Base-by-base conservation (phyloP, 1,140 invertebrate genomes). In the Drosophila mayri region DNA sequence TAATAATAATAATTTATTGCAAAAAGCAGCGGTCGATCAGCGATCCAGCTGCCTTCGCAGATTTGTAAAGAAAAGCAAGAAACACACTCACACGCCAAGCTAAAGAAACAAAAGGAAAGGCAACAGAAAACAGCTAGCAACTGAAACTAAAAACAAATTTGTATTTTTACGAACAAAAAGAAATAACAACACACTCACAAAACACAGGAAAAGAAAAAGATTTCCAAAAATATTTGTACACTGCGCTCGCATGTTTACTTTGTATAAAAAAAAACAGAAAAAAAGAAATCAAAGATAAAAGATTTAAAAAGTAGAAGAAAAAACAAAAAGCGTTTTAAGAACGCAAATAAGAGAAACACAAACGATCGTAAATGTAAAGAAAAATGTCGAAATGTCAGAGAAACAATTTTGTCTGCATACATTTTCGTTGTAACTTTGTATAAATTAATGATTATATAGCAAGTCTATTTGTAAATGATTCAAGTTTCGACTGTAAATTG, bases 1-100 rank as follows among this genome's bases (percentile, higher is more conserved):
- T 81, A 81, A 85, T 76, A 88, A 76, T 87, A 88, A 86, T 85
- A 86, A 87, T 84, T 87, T 87, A 87, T 87, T 87, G 75, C 71
- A 72, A 80, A 14, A 83, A 61, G 80, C 76, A 72, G 70, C 50
- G 32, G 35, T 35, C 28, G 60, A 50, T 50, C 28, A 28, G 47
- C 47, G 47, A 35, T 43, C 25, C 37, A 71, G 44, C 81, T 84
- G 76, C 73, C 30, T 11, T 73, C 71, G 59, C 11, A 43, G 46
- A 68, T 35, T 67, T 68, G 65, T 67, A 67, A 67, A 67, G 63
- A 67, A 12, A 52, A 16, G 37, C 30, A 43, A 72, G 18, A 25
- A 58, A 30, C 37, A 59, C 65, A 57, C 43, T 40, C 65, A 64
- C 43, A 32, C 38, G 50, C 64, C 66, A 70, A 54, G 62, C 66